Evolutionary conservation across 2,888 invertebrate species (phyloP).

Genomic region (Cheiracanthium punctorium): DNA sequence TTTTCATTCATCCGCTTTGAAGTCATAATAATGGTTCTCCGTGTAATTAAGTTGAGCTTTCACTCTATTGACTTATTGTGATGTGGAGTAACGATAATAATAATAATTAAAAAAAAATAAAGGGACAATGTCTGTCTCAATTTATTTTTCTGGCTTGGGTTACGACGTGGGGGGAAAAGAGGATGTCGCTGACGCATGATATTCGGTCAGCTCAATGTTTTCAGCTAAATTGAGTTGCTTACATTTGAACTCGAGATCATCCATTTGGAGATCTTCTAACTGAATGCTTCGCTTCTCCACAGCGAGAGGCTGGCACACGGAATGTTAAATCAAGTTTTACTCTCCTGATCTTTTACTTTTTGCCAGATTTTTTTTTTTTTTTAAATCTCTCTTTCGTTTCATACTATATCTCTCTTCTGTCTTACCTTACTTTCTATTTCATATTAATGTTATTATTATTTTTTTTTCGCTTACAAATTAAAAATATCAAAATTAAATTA

Average conservation of each 20-base stretch:
- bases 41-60: slow-evolving; percentile 42
- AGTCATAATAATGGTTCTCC: neutral
- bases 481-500: no score
- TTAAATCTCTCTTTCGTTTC: no score
- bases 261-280: neutral
- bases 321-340: neutral
- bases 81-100: neutral
- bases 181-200: slow-evolving; percentile 27
- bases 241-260: slow-evolving; percentile 14
- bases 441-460: no score
- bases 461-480: no score
- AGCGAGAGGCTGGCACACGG: neutral
- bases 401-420: no score
- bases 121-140: slow-evolving; percentile 17
- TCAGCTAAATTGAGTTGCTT: slow-evolving; percentile 23
- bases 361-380: no score
- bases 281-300: neutral
- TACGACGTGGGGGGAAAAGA: neutral
- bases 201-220: neutral
- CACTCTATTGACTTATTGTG: neutral
- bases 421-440: no score
- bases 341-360: neutral
- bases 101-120: no score
- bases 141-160: slow-evolving; percentile 22
- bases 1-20: slow-evolving; percentile 8